Conservation (phyloP, 2,888 invertebrate species). For the Boloria euphrosyne region DNA sequence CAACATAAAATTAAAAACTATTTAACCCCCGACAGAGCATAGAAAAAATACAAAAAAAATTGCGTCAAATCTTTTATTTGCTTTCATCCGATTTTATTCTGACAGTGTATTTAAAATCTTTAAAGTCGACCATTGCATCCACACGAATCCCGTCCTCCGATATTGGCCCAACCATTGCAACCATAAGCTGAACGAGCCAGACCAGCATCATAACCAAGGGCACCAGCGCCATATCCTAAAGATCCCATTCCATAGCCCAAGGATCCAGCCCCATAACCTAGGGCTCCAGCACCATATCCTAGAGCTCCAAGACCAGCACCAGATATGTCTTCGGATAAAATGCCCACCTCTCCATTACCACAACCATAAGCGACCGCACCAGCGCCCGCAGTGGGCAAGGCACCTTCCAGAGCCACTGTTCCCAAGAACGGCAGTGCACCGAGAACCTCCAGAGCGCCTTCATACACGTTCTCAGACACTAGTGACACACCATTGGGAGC, state of each 20-base stretch:
- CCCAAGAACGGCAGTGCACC: constrained; percentile 49
- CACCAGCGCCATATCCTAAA: constrained; percentile 20
- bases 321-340: background rate
- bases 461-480: constrained; percentile 49
- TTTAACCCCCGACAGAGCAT: too few relatives aligned
- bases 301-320: background rate
- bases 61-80: background rate
- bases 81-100: background rate
- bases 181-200: background rate
- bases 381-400: constrained; percentile 41
- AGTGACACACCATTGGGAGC: constrained; percentile 49
- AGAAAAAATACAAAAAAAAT: too few relatives aligned
- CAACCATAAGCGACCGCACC: constrained; percentile 12
- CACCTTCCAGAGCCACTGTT: constrained; percentile 46
- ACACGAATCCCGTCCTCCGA: background rate
- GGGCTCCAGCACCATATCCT: constrained; percentile 1
- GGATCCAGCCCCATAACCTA: constrained; percentile 7
- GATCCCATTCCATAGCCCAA: background rate
- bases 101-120: background rate
- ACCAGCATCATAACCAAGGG: constrained; percentile 12
- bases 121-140: background rate
- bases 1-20: too few relatives aligned
- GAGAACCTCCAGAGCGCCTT: constrained; percentile 45
- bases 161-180: background rate
- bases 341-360: background rate